Evolutionary conservation across 2,888 invertebrate genomes (phyloP), one percentile per base, ranked within the genome.

Genomic region (Malthinus seriepunctatus): DNA sequence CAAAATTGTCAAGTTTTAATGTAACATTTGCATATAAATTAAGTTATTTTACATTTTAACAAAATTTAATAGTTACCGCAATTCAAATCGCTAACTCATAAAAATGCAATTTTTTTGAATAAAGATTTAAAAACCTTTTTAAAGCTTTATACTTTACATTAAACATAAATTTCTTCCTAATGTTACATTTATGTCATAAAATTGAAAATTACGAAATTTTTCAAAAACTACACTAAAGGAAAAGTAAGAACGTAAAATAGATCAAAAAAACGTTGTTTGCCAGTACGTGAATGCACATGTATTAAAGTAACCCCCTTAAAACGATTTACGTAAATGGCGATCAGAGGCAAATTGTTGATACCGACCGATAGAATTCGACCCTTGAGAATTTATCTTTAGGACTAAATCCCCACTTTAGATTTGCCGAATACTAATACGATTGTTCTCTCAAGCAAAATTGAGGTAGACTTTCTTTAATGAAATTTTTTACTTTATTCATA

Each of bases 281-380:
- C 33, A 34, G 47, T 42, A 51, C 60, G 54, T 63, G 63, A 42
- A 37, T 50, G 57, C 42, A 57, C 63, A 67, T 67, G 64, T 60
- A 61, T 67, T 65, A 61, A 62, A 38, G 50, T 62, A 55, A 56
- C 53, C 54, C 23, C 10, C 46, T 38, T 23, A 51, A 47, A 48
- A 42, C 63, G 66, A 68, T 69, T 68, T 68, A 69, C 66, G 69
- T 69, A 68, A 70, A 70, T 68, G 63, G 70, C 60, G 55, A 66
- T 64, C 63, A 65, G 66, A 69, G 23, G 23, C 70, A 69, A 69
- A 70, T 70, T 67, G 69, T 64, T 69, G 69, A 70, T 70, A 63
- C 64, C 61, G 57, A 63, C 63, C 68, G 67, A 69, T 67, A 65
- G 68, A 65, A 67, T 63, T 64, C 64, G 63, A 63, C 68, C 66